A percentile compares a stretch with the other conserved stretches of the same genome.
These are phyloP conservation scores for Chrysochloris asiatica DNA, from an alignment of 2,113 vertebrate genomes.

Conservation along the genomic window DNA sequence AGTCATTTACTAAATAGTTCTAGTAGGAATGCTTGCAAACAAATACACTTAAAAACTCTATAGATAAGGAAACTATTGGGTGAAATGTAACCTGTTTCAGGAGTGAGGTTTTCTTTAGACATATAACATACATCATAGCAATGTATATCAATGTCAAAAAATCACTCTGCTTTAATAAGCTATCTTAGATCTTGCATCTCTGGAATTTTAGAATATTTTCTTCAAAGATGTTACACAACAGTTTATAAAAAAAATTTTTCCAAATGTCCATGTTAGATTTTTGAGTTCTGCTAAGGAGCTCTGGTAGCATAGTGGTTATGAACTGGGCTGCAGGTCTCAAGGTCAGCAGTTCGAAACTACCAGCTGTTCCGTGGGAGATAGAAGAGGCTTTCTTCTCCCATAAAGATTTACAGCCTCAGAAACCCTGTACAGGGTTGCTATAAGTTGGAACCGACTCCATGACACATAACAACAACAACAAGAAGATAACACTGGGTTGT, in stretches of 20 bases:
- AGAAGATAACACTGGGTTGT: background rate
- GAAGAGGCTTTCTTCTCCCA: too few relatives aligned
- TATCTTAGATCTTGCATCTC: background rate
- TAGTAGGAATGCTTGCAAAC: slow-evolving; percentile 35
- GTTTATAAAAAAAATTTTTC: slow-evolving; percentile 25
- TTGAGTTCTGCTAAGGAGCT: slow-evolving; percentile 13
- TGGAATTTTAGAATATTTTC: slow-evolving; percentile 6
- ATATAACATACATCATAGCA: background rate
- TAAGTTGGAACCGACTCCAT: too few relatives aligned
- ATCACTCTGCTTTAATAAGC: background rate
- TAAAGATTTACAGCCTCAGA: too few relatives aligned
- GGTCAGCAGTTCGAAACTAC: too few relatives aligned
- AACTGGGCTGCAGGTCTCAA: too few relatives aligned
- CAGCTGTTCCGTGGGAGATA: too few relatives aligned
- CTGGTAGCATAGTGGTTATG: too few relatives aligned
- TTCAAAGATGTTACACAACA: background rate
- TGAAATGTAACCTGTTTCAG: slow-evolving; percentile 17
- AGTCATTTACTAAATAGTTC: slow-evolving; percentile 51
- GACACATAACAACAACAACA: too few relatives aligned
- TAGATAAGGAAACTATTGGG: slow-evolving; percentile 5
- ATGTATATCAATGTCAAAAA: slow-evolving; percentile 18
- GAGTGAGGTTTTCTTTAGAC: slow-evolving; percentile 14
- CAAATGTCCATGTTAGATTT: slow-evolving; percentile 15
- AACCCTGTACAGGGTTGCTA: too few relatives aligned
- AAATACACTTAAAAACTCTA: slow-evolving; percentile 14